A percentile compares a stretch with the other conserved stretches of the same genome.
Evolutionary conservation across 92 coral and sea anemone genomes (phyloP).

Genomic region (Heteractis magnifica): DNA sequence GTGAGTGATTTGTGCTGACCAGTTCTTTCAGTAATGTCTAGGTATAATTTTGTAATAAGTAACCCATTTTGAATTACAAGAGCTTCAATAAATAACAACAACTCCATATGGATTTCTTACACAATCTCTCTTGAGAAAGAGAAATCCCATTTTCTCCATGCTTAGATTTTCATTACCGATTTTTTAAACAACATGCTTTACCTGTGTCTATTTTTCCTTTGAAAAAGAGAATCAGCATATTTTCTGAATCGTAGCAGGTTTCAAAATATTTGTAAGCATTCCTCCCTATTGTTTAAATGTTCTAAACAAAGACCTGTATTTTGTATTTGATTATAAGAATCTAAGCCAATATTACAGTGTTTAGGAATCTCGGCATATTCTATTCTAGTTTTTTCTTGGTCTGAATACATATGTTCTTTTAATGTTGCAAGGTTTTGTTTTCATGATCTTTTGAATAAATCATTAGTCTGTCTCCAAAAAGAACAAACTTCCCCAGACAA

Average conservation of each 20-base stretch:
- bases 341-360: not conserved
- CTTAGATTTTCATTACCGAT: not conserved
- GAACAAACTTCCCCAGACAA: constrained; percentile 37
- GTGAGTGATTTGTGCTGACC: constrained; percentile 2
- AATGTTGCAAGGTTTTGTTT: not conserved
- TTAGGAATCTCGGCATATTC: not conserved
- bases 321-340: not conserved
- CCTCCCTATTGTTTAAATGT: not conserved
- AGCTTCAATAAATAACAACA: constrained; percentile 12
- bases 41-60: not conserved
- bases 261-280: not conserved
- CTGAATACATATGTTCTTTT: constrained; percentile 3
- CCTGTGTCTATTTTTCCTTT: not conserved
- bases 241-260: not conserved
- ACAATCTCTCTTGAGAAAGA: not conserved
- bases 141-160: not conserved
- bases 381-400: not conserved
- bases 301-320: not conserved
- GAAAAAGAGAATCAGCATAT: not conserved
- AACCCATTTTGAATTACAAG: constrained; percentile 6
- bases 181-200: not conserved
- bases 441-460: constrained; percentile 31
- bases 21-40: constrained; percentile 5
- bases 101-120: not conserved
- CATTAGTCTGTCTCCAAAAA: constrained; percentile 34